These are phyloP conservation scores for Sinodicranocentrus sp. DNA, from an alignment of 2,888 invertebrate genomes.

Conservation along the genomic window DNA sequence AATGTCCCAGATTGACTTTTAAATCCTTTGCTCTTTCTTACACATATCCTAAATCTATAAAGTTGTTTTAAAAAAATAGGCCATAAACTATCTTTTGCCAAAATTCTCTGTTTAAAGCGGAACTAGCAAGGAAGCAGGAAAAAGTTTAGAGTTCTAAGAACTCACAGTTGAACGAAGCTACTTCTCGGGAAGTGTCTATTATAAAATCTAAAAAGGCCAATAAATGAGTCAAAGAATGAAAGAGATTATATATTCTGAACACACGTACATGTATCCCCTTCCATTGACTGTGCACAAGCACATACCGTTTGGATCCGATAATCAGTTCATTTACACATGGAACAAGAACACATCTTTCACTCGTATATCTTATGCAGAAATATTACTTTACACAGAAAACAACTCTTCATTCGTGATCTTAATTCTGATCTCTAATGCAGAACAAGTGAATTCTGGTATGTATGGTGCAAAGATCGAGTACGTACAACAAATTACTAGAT, in stretches of 20 bases:
- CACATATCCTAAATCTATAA: no score
- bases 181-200: not conserved
- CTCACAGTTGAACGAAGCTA: not conserved
- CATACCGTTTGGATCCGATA: not conserved
- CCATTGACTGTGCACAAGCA: not conserved
- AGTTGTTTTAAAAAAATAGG: no score
- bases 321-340: conserved; percentile 3
- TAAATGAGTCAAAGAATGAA: not conserved
- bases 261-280: no score
- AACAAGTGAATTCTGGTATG: conserved; percentile 12
- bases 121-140: not conserved
- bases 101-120: no score
- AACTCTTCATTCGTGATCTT: not conserved
- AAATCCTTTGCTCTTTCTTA: no score
- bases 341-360: not conserved
- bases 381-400: not conserved
- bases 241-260: not conserved
- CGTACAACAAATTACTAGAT: no score
- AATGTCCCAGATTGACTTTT: no score
- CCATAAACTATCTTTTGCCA: no score
- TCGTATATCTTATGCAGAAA: not conserved
- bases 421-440: not conserved
- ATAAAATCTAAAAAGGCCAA: not conserved
- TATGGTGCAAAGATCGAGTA: not conserved
- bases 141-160: conserved; percentile 1